These are phyloP conservation scores for Peucedramus taeniatus DNA, from an alignment of 2,113 vertebrate genomes.

Conservation along the genomic window DNA sequence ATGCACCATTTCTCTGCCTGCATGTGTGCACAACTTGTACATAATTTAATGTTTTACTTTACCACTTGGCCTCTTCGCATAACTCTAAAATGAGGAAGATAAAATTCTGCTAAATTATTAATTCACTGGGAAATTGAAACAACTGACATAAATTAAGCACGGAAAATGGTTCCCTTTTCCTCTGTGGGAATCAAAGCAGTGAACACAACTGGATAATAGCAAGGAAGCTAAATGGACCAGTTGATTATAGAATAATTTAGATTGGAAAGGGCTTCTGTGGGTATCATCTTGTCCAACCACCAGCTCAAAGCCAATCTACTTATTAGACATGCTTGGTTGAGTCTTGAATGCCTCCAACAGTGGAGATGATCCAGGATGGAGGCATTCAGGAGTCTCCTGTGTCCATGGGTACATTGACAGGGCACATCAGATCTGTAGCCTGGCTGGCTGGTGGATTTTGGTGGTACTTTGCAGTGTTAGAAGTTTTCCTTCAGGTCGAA, in stretches of 20 bases:
- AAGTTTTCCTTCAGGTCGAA: background rate
- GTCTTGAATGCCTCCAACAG: background rate
- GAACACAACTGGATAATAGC: background rate
- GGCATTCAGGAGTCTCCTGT: background rate
- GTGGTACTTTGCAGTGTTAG: background rate
- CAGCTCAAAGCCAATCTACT: background rate
- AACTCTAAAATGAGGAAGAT: background rate
- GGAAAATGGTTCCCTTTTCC: background rate
- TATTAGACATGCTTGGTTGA: background rate
- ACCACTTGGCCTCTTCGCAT: background rate
- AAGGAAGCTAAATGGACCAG: background rate
- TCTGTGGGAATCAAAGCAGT: background rate
- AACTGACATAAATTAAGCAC: background rate
- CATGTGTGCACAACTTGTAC: background rate
- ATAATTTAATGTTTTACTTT: conserved; percentile 46
- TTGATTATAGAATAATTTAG: background rate
- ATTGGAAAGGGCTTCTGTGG: background rate
- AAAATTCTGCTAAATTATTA: conserved; percentile 44
- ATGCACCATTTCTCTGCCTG: conserved; percentile 12
- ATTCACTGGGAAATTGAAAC: conserved; percentile 31
- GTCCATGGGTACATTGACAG: background rate
- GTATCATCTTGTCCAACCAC: background rate
- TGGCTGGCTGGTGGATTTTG: background rate
- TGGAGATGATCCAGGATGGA: background rate
- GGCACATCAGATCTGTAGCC: background rate